Evolutionary conservation across 2,888 invertebrate species (phyloP).

Genomic region (Galerucella calmariensis): DNA sequence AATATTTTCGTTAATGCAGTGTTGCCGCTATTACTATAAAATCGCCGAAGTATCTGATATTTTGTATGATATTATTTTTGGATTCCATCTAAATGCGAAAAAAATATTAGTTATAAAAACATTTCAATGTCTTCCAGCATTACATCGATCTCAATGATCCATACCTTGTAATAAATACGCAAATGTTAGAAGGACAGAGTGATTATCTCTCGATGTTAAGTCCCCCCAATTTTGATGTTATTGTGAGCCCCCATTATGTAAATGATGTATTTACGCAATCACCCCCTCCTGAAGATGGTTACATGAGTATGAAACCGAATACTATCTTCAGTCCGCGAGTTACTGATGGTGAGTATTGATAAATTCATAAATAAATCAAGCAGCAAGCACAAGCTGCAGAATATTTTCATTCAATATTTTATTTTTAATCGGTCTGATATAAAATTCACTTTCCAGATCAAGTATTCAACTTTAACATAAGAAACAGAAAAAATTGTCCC

Average conservation of each 20-base stretch:
- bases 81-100: no score
- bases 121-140: constrained; percentile 70
- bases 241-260: constrained; percentile 71
- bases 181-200: constrained; percentile 67
- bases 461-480: constrained; percentile 64
- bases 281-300: constrained; percentile 64
- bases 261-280: constrained; percentile 61
- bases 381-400: background rate
- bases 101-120: no score
- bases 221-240: constrained; percentile 77
- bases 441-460: constrained; percentile 27
- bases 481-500: constrained; percentile 48
- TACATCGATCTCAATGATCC: constrained; percentile 88
- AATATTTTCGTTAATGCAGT: no score
- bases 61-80: no score
- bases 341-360: constrained; percentile 50
- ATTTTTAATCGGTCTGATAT: no score
- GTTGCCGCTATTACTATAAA: no score
- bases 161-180: constrained; percentile 78
- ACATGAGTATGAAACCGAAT: constrained; percentile 72
- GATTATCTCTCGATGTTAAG: constrained; percentile 84
- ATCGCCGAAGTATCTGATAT: no score
- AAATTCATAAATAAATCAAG: background rate
- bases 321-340: constrained; percentile 70
- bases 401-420: no score